Evolutionary conservation across 2,113 vertebrate genomes (phyloP).

Genomic region (Psettodes erumei): DNA sequence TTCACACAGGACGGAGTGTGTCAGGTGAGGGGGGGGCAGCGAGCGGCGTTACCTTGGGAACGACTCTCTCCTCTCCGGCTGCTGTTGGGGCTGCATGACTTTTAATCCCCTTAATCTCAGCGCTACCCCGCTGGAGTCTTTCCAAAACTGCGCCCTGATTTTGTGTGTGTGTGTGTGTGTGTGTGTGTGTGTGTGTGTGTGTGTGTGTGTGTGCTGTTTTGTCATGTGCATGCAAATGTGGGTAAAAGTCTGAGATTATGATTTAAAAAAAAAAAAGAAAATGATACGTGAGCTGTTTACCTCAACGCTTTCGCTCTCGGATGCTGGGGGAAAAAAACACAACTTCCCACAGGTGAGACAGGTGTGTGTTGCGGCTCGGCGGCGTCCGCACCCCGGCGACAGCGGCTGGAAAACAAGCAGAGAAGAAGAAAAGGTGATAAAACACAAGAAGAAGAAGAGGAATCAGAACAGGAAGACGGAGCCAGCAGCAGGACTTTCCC

Average conservation of each 20-base stretch:
- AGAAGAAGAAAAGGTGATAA: too few species aligned
- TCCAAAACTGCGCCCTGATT: conserved; percentile 58
- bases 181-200: conserved; percentile 1
- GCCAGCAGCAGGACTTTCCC: too few species aligned
- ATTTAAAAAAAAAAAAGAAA: conserved; percentile 34
- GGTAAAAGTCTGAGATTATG: conserved; percentile 37
- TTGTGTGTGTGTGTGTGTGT: conserved; percentile 10
- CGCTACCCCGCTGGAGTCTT: conserved; percentile 54
- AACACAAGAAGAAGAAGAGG: too few species aligned
- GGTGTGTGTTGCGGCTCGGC: too few species aligned
- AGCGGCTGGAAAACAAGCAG: too few species aligned
- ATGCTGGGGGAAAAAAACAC: too few species aligned
- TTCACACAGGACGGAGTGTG: conserved; percentile 45
- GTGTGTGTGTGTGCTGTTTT: conserved; percentile 4
- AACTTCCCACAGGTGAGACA: conserved; percentile 20
- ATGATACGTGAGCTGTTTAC: conserved; percentile 44
- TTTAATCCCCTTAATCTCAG: conserved; percentile 76
- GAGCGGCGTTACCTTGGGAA: conserved; percentile 66
- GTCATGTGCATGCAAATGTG: conserved; percentile 45
- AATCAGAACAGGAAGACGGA: too few species aligned
- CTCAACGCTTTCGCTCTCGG: conserved; percentile 1
- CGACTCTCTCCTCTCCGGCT: conserved; percentile 32
- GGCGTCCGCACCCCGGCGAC: too few species aligned
- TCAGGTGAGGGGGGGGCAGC: conserved; percentile 54
- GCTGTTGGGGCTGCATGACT: conserved; percentile 61